Evolutionary conservation across 2,797 vertebrate species (phyloP).

Genomic region (Oryzias sinensis): DNA sequence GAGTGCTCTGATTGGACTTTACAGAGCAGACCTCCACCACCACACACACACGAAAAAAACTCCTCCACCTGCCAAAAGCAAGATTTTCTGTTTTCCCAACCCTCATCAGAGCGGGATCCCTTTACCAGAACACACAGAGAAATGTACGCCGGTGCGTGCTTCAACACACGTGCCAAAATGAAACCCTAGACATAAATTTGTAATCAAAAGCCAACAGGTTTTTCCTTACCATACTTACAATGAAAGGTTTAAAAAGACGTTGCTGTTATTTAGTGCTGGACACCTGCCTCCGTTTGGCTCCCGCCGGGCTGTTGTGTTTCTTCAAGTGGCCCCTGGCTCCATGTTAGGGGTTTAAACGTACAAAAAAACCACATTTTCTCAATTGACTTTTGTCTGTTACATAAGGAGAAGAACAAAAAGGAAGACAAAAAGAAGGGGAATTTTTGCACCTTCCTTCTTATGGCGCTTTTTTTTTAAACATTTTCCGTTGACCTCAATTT

Average conservation of each 20-base stretch:
- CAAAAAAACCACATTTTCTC: conserved; percentile 37
- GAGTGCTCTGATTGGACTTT: conserved; percentile 58
- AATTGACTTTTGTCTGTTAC: conserved; percentile 36
- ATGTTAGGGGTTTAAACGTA: conserved; percentile 55
- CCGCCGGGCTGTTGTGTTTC: conserved; percentile 49
- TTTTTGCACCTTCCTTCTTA: conserved; percentile 59
- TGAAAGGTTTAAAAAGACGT: conserved; percentile 28
- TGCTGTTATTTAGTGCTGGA: conserved; percentile 54
- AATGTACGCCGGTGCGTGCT: not conserved
- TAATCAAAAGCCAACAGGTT: conserved; percentile 42
- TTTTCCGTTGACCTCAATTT: conserved; percentile 81
- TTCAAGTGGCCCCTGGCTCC: conserved; percentile 60
- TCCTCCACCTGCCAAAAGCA: conserved; percentile 27
- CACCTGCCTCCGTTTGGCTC: conserved; percentile 65
- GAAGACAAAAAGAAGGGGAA: conserved; percentile 31
- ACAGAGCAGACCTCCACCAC: conserved; percentile 41
- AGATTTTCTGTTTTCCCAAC: conserved; percentile 7
- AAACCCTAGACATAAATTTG: conserved; percentile 4
- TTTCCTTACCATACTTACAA: conserved; percentile 27
- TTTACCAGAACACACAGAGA: conserved; percentile 16
- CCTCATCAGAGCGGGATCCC: conserved; percentile 1
- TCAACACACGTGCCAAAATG: conserved; percentile 14
- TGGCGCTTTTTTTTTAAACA: conserved; percentile 40
- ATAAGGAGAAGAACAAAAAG: conserved; percentile 12
- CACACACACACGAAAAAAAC: conserved; percentile 29